Evolutionary conservation across 2,888 invertebrate genomes (phyloP), one percentile per base, ranked within the genome.

Genomic region (Crossocerus cetratus): DNA sequence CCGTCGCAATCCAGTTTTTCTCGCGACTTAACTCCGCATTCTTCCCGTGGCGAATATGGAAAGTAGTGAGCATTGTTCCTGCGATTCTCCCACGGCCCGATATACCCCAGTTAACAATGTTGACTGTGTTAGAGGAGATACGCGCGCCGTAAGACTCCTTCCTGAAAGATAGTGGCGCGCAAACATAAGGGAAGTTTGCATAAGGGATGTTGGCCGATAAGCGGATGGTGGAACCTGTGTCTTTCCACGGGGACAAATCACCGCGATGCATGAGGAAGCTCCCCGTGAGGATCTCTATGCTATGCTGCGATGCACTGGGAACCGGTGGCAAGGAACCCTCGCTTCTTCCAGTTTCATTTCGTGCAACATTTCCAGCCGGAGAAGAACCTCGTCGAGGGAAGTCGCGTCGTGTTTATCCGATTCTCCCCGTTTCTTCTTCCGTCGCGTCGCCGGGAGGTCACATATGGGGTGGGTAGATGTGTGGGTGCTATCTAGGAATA

Each of bases 311-410:
- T 58, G 43, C 45, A 54, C 16, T 32, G 22, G 53, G 2, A 22
- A 21, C 23, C 16, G 62, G 68, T 74, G 49, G 44, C 2, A 62
- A 74, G 16, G 61, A 64, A 53, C 67, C 56, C 32, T 57, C 49
- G 65, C 63, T 62, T 73, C 65, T 45, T 57, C 69, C 22, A 59
- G 58, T 69, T 54, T 45, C 59, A 59, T 21, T 20, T 44, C 44
- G 45, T 54, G 65, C 62, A 61, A 61, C 77, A 65, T 68, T 74
- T 65, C 65, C 69, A 55, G 72, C 75, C 63, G 61, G 75, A 72
- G 65, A 64, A 69, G 75, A 75, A 75, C 14, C 8, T 49, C 16
- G 54, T 20, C 65, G 44, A 23, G 21, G 62, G 57, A 45, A 32
- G 60, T 42, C 43, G 56, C 60, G 23, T 53, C 55, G 61, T 65